Percentiles rank a stretch among this genome's conserved stretches.
Conservation (phyloP, 37 sponge, comb jelly and placozoan genomes). For the Beroe forskalii region DNA sequence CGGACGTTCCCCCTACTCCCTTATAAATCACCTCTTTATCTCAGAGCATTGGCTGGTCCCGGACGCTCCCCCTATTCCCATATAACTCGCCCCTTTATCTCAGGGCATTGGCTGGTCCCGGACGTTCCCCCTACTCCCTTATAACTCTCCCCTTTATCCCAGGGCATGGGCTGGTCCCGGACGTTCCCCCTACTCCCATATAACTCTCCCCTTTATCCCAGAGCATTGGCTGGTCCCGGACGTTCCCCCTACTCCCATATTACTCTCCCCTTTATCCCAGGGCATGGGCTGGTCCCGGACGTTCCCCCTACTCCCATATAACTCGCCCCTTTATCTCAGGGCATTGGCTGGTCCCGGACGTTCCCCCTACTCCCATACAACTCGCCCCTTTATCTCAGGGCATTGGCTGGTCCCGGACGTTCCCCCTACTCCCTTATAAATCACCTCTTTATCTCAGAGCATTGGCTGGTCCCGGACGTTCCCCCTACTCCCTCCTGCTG, state of each 20-base stretch:
- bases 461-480: constrained; percentile 63
- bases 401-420: constrained; percentile 66
- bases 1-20: constrained; percentile 69
- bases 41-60: constrained; percentile 70
- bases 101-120: constrained; percentile 70
- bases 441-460: constrained; percentile 61
- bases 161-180: constrained; percentile 69
- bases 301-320: constrained; percentile 72
- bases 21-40: too few species aligned
- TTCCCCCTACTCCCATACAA: constrained; percentile 72
- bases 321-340: too few species aligned
- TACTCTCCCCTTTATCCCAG: too few species aligned
- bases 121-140: constrained; percentile 72
- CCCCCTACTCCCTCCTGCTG: constrained; percentile 79
- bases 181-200: constrained; percentile 70
- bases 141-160: too few species aligned
- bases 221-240: constrained; percentile 68
- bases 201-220: too few species aligned
- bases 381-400: too few species aligned
- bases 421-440: not conserved
- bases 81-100: too few species aligned
- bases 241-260: constrained; percentile 71
- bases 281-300: constrained; percentile 65
- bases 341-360: constrained; percentile 66
- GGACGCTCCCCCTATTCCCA: constrained; percentile 69